phyloP scores from a whole-genome alignment of 2,888 invertebrate genomes.

The Polia nebulosa region DNA sequence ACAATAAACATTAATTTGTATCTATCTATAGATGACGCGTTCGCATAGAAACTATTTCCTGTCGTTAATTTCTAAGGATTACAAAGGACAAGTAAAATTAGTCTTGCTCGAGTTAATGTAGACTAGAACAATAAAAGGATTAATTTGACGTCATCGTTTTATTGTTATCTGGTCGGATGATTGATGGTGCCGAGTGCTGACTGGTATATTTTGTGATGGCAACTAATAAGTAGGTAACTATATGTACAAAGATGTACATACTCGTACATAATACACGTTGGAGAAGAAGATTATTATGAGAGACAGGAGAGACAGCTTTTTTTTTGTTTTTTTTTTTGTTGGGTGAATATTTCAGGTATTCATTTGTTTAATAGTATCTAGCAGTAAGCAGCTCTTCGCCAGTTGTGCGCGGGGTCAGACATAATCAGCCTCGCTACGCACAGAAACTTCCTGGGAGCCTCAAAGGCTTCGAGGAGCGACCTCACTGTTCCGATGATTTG shows the following conservation, averaged over 20 bases:
- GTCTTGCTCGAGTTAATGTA: conserved; percentile 7
- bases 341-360: too few species aligned
- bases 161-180: conserved; percentile 19
- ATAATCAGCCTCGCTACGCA: too few species aligned
- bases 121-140: conserved; percentile 37
- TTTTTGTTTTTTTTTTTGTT: too few species aligned
- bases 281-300: too few species aligned
- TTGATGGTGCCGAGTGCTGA: conserved; percentile 5
- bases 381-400: too few species aligned
- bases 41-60: conserved; percentile 52
- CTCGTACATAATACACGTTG: background rate
- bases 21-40: conserved; percentile 28
- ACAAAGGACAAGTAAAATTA: conserved; percentile 15
- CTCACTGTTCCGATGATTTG: too few species aligned
- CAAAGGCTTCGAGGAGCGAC: too few species aligned
- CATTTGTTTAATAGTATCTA: too few species aligned
- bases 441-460: too few species aligned
- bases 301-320: too few species aligned
- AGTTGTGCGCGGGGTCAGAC: too few species aligned
- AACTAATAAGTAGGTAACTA: background rate
- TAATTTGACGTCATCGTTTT: conserved; percentile 31
- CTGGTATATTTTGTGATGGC: background rate
- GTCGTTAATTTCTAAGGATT: conserved; percentile 32
- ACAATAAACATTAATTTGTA: conserved; percentile 38
- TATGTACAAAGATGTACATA: background rate